Evolutionary conservation across 2,113 vertebrate species (phyloP).

Genomic region (Gallinago jamesoni): DNA sequence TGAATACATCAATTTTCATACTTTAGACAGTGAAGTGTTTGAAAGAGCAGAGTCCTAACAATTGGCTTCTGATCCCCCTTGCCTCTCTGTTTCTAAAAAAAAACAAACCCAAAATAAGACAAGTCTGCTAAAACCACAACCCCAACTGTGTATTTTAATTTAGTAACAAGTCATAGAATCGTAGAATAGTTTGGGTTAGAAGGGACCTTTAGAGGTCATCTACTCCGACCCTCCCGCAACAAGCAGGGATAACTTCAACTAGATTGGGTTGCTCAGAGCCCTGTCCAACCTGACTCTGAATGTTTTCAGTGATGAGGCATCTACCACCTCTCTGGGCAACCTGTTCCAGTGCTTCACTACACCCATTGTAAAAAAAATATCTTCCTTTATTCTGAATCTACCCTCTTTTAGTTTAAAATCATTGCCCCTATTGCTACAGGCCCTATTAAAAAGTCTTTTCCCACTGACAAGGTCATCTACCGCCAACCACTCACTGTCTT

Average conservation of each 20-base stretch:
- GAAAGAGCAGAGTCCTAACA: background rate
- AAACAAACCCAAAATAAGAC: background rate
- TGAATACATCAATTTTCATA: background rate
- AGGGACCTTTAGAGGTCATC: background rate
- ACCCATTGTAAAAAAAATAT: background rate
- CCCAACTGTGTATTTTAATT: background rate
- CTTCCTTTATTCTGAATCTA: background rate
- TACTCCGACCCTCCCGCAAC: background rate
- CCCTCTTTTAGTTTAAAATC: background rate
- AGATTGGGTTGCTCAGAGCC: background rate
- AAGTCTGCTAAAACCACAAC: background rate
- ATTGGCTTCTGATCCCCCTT: background rate
- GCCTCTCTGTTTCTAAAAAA: background rate
- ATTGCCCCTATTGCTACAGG: background rate
- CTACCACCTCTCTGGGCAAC: background rate
- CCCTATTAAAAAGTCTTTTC: background rate
- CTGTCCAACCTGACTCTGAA: background rate
- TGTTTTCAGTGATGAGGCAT: rapidly evolving
- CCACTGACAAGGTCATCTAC: background rate
- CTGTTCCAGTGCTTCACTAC: background rate
- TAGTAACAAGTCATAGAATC: background rate
- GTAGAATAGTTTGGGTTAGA: background rate
- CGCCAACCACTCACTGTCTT: background rate
- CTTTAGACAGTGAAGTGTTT: background rate
- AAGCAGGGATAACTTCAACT: background rate